A percentile compares a stretch with the other conserved stretches of the same genome.
phyloP scores from a whole-genome alignment of 2,113 vertebrate species.

The Balaeniceps rex region DNA sequence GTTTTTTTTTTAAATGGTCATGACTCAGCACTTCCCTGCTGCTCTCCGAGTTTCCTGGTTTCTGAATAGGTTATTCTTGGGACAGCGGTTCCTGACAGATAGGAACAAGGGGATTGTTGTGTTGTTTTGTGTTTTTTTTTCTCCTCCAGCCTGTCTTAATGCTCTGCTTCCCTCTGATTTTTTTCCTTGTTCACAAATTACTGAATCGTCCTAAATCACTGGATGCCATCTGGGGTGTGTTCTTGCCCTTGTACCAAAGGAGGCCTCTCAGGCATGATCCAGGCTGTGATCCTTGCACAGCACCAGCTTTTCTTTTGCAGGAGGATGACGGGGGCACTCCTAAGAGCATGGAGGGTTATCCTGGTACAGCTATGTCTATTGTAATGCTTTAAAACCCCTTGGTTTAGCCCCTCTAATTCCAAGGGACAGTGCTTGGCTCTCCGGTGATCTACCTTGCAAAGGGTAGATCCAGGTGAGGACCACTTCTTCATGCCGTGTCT shows the following conservation, averaged over 20 bases:
- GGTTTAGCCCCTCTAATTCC: not conserved
- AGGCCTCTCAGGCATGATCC: not conserved
- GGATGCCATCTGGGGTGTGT: not conserved
- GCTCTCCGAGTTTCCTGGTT: conserved; percentile 25
- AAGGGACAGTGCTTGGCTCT: not conserved
- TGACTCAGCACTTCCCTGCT: conserved; percentile 52
- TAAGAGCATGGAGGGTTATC: not conserved
- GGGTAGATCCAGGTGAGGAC: not conserved
- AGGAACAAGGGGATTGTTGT: not conserved
- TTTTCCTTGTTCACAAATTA: not conserved
- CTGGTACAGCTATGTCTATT: not conserved
- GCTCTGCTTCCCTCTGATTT: not conserved
- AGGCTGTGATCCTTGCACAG: not conserved
- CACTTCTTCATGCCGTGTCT: fast-evolving
- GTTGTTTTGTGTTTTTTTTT: not conserved
- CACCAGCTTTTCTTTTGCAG: not conserved
- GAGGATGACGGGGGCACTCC: not conserved
- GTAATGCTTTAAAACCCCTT: not conserved
- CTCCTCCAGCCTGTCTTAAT: not conserved
- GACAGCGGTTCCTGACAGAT: not conserved
- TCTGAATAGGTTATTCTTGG: conserved; percentile 40
- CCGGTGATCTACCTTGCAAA: not conserved
- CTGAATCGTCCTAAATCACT: not conserved
- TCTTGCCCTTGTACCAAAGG: not conserved
- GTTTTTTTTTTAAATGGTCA: not conserved